A percentile compares a stretch with the other conserved stretches of the same genome.
Conservation (phyloP, 2,888 invertebrate species). For the Carpatolechia fugitivella region DNA sequence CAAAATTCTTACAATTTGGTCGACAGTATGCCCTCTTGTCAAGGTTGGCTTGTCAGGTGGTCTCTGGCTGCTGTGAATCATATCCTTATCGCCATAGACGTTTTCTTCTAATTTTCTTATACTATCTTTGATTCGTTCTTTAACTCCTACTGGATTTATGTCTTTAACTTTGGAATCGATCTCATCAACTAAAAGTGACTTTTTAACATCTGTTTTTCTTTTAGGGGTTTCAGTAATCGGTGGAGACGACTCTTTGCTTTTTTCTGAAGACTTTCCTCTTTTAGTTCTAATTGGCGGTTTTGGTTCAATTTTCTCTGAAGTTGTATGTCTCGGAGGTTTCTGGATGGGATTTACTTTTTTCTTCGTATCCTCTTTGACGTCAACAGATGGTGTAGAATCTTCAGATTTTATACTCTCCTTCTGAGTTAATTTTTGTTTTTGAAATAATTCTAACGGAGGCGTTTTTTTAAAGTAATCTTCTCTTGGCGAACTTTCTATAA, state of each 20-base stretch:
- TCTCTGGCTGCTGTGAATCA: constrained; percentile 86
- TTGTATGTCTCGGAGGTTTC: constrained; percentile 67
- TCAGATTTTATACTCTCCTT: constrained; percentile 50
- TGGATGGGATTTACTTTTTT: constrained; percentile 72
- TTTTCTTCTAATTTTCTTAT: constrained; percentile 73
- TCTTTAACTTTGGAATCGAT: constrained; percentile 59
- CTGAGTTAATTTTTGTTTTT: constrained; percentile 54
- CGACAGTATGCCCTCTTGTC: constrained; percentile 86
- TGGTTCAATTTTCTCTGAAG: constrained; percentile 62
- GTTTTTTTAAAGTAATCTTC: constrained; percentile 83
- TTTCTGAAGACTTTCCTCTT: constrained; percentile 59
- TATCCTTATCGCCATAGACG: constrained; percentile 75
- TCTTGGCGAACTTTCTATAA: constrained; percentile 86
- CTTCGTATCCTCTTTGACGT: constrained; percentile 30
- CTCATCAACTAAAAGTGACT: constrained; percentile 59
- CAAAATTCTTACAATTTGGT: constrained; percentile 86
- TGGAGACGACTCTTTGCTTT: constrained; percentile 56
- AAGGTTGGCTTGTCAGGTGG: constrained; percentile 84
- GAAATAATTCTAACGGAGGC: constrained; percentile 60
- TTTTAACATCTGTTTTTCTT: constrained; percentile 60
- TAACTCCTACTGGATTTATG: constrained; percentile 48
- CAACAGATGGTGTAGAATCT: constrained; percentile 36
- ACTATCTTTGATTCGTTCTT: constrained; percentile 73
- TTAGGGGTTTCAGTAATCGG: constrained; percentile 65
- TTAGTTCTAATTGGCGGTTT: constrained; percentile 61